A percentile compares a stretch with the other conserved stretches of the same genome.
These are phyloP conservation scores for Clamator glandarius DNA, from an alignment of 2,797 vertebrate genomes.

Conservation along the genomic window DNA sequence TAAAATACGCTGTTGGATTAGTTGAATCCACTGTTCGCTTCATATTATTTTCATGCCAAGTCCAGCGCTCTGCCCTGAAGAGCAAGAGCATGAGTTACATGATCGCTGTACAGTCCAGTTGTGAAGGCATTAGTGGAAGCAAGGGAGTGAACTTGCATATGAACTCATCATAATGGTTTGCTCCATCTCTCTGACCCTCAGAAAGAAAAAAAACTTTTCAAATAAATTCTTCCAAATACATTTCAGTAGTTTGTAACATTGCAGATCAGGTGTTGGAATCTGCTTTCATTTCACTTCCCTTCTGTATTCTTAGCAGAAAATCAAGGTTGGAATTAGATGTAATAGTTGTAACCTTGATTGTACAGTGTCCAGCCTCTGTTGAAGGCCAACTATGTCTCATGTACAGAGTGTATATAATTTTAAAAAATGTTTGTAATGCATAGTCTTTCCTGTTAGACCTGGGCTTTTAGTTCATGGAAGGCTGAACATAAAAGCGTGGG, in stretches of 20 bases:
- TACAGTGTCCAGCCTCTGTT: background rate
- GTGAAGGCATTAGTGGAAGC: background rate
- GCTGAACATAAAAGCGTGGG: accelerated
- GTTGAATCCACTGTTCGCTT: background rate
- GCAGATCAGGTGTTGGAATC: background rate
- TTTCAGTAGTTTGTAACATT: background rate
- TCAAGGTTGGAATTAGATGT: background rate
- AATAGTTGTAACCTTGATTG: background rate
- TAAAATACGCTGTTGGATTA: background rate
- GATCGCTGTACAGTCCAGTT: background rate
- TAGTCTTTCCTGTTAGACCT: background rate
- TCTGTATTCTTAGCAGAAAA: background rate
- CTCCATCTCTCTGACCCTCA: background rate
- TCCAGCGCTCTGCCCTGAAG: background rate
- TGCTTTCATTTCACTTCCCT: background rate
- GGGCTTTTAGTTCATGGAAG: background rate
- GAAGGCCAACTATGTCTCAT: background rate
- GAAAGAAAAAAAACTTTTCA: background rate
- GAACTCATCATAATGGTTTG: background rate
- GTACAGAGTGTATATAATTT: too few relatives aligned
- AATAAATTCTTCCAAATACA: background rate
- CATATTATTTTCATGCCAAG: background rate
- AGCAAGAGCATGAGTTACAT: background rate
- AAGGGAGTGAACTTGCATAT: background rate
- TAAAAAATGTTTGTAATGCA: accelerated